A percentile compares a stretch with the other conserved stretches of the same genome.
phyloP scores from a whole-genome alignment of 1,140 invertebrate species.

The Cydia strobilella region DNA sequence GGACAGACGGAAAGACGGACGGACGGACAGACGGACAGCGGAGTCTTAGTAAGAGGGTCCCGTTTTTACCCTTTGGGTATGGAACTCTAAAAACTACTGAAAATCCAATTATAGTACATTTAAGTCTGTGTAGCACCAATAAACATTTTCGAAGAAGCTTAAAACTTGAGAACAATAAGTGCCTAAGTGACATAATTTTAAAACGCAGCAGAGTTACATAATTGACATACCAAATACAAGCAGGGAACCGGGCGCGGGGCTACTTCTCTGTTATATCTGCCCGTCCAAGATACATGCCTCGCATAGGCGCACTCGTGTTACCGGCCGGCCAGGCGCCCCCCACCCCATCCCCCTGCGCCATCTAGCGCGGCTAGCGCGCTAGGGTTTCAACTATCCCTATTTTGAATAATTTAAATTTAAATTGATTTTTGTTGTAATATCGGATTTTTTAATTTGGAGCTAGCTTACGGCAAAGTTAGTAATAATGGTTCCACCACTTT shows the following conservation, averaged over 20 bases:
- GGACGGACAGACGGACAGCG: too few relatives aligned
- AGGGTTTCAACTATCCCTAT: conserved; percentile 74
- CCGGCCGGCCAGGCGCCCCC: conserved; percentile 54
- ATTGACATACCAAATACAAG: conserved; percentile 49
- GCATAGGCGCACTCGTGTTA: conserved; percentile 79
- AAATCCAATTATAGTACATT: too few relatives aligned
- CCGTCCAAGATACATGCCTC: conserved; percentile 79
- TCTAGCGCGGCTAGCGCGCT: conserved; percentile 69
- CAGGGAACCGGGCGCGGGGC: conserved; percentile 76
- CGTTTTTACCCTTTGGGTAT: too few relatives aligned
- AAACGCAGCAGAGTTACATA: conserved; percentile 57
- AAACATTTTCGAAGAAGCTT: background rate
- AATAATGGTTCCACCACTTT: too few relatives aligned
- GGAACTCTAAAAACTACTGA: too few relatives aligned
- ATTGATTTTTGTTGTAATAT: conserved; percentile 42
- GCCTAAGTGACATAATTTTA: conserved; percentile 20
- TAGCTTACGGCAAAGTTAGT: too few relatives aligned
- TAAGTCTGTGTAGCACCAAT: too few relatives aligned
- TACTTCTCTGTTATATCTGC: conserved; percentile 79
- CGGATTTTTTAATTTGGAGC: too few relatives aligned
- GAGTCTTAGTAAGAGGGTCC: too few relatives aligned
- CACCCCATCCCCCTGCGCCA: conserved; percentile 61
- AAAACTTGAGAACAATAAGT: background rate
- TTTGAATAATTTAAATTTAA: conserved; percentile 74
- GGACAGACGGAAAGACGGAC: too few relatives aligned